Conservation (phyloP, 1,140 invertebrate species). For the Drosophila eugracilis region DNA sequence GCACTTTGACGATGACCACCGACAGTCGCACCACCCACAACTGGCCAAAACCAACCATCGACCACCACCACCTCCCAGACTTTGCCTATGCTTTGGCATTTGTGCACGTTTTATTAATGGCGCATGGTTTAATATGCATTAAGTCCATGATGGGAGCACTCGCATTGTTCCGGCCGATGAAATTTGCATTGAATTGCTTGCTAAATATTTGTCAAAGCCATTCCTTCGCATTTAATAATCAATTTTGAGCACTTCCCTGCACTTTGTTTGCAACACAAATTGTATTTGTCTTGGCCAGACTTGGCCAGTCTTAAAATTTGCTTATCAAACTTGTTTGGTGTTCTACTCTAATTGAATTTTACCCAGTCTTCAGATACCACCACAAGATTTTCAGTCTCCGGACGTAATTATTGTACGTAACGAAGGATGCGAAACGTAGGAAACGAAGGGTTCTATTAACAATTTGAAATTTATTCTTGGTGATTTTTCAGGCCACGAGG, state of each 20-base stretch:
- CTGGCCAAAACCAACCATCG: neutral
- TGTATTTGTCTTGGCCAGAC: constrained; percentile 45
- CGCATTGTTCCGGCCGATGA: constrained; percentile 47
- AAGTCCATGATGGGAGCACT: constrained; percentile 44
- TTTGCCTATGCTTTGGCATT: constrained; percentile 51
- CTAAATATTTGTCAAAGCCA: constrained; percentile 55
- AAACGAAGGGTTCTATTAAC: constrained; percentile 55
- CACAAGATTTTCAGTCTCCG: too few species aligned
- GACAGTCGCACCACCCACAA: constrained; percentile 2
- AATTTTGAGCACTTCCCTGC: constrained; percentile 49
- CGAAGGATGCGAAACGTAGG: neutral
- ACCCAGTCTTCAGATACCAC: neutral
- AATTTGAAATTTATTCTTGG: constrained; percentile 63
- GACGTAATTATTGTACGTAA: constrained; percentile 51
- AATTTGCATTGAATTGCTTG: constrained; percentile 51
- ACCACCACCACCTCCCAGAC: neutral
- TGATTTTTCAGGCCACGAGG: constrained; percentile 44
- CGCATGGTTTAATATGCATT: constrained; percentile 60
- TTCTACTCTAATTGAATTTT: constrained; percentile 49
- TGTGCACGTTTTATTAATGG: constrained; percentile 72
- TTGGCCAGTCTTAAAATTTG: constrained; percentile 49
- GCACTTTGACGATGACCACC: constrained; percentile 45
- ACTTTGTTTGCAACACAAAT: constrained; percentile 52
- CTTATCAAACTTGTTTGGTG: constrained; percentile 41
- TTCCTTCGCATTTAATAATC: constrained; percentile 51